phyloP scores from a whole-genome alignment of 1,140 invertebrate genomes.

The Drosophila ercepeae region DNA sequence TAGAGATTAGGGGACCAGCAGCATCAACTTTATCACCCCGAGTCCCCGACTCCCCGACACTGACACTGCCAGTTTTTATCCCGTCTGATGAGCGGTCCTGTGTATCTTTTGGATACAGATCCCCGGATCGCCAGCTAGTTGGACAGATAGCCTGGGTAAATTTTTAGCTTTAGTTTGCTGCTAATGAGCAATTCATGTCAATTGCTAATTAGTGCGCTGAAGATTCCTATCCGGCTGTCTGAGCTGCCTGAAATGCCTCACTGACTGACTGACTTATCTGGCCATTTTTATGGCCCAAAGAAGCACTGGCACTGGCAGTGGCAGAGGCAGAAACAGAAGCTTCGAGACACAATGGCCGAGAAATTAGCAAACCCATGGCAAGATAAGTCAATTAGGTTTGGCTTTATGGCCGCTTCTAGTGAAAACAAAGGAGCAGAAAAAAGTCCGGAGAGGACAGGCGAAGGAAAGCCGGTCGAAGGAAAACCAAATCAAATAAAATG shows the following conservation, averaged over 20 bases:
- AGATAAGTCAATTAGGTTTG: slow-evolving; percentile 83
- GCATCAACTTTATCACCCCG: neutral
- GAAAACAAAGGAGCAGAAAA: slow-evolving; percentile 61
- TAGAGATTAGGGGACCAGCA: slow-evolving; percentile 25
- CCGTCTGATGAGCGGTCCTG: slow-evolving; percentile 9
- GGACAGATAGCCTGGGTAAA: slow-evolving; percentile 41
- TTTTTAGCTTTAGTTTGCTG: slow-evolving; percentile 78
- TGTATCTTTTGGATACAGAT: slow-evolving; percentile 32
- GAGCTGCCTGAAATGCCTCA: slow-evolving; percentile 48
- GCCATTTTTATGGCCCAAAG: slow-evolving; percentile 73
- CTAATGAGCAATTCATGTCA: slow-evolving; percentile 83
- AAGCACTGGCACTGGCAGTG: slow-evolving; percentile 9
- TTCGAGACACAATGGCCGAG: slow-evolving; percentile 70
- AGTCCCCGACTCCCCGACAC: neutral
- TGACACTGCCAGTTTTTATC: slow-evolving; percentile 39
- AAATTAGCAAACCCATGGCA: slow-evolving; percentile 79
- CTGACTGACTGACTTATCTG: slow-evolving; percentile 70
- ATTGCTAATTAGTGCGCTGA: slow-evolving; percentile 81
- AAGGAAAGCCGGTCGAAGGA: slow-evolving; percentile 34
- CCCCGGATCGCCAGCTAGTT: slow-evolving; percentile 22
- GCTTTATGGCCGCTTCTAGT: slow-evolving; percentile 75
- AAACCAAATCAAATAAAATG: slow-evolving; percentile 82
- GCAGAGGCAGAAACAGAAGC: slow-evolving; percentile 5
- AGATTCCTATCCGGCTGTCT: slow-evolving; percentile 76
- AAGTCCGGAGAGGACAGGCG: slow-evolving; percentile 3